phyloP scores from a whole-genome alignment of 2,113 vertebrate genomes.

The Grantiella picta region DNA sequence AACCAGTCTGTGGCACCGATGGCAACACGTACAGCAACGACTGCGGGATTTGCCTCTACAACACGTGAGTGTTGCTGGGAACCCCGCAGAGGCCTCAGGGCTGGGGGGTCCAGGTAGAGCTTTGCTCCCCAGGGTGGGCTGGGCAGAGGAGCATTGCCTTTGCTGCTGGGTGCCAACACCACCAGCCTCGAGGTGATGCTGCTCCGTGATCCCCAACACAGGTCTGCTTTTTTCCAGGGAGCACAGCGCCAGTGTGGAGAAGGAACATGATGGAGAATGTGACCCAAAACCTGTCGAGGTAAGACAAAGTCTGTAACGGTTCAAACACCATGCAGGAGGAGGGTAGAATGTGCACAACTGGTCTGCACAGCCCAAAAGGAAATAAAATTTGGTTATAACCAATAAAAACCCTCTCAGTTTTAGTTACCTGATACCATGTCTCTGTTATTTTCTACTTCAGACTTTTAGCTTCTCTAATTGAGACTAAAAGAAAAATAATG shows the following conservation, averaged over 20 bases:
- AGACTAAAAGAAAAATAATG: not conserved
- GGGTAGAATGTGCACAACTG: not conserved
- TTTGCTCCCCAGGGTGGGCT: not conserved
- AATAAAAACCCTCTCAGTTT: no score
- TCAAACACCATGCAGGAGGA: not conserved
- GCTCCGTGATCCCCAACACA: not conserved
- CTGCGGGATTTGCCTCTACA: constrained; percentile 35
- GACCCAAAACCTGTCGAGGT: not conserved
- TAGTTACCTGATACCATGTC: not conserved
- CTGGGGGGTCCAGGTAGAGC: not conserved
- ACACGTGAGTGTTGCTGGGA: not conserved
- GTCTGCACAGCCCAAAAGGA: not conserved
- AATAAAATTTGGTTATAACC: not conserved
- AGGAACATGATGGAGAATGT: constrained; percentile 2
- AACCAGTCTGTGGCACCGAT: constrained; percentile 1
- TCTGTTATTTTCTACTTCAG: not conserved
- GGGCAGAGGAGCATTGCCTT: not conserved
- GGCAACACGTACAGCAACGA: not conserved
- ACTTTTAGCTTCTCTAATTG: not conserved
- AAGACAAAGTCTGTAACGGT: not conserved
- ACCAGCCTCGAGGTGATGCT: rapidly evolving
- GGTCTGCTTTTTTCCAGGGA: not conserved
- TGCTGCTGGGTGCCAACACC: not conserved
- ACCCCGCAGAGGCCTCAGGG: not conserved
- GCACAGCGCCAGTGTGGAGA: not conserved